phyloP scores from a whole-genome alignment of 1,140 invertebrate genomes.

The Trichonephila inaurata region DNA sequence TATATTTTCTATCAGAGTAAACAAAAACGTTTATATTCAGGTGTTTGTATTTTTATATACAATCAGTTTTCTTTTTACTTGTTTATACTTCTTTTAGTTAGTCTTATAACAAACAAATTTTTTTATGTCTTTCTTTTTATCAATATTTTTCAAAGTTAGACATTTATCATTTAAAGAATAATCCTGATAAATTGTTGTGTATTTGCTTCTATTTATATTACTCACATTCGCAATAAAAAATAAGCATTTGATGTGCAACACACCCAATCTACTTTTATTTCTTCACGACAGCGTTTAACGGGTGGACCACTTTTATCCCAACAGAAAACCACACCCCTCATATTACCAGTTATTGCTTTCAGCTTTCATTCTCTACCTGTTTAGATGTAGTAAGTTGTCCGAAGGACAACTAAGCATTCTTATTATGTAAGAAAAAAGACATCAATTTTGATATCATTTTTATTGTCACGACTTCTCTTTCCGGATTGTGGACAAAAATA shows the following conservation, averaged over 20 bases:
- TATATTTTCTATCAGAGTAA: no score
- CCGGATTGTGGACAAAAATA: no score
- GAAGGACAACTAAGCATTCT: background rate
- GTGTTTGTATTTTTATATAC: no score
- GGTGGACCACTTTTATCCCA: conserved; percentile 2
- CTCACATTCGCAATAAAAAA: background rate
- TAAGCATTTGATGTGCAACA: conserved; percentile 5
- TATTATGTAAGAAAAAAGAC: background rate
- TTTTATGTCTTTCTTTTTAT: no score
- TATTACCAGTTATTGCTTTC: conserved; percentile 25
- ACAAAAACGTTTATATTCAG: no score
- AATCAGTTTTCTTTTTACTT: no score
- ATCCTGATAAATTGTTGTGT: background rate
- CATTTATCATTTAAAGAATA: background rate
- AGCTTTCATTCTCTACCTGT: background rate
- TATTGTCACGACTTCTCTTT: background rate
- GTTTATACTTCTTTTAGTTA: no score
- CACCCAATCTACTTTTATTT: conserved; percentile 12
- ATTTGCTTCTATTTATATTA: background rate
- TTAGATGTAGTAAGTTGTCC: background rate
- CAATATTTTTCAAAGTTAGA: no score
- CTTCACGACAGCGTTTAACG: background rate
- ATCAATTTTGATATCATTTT: background rate
- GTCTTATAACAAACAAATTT: no score
- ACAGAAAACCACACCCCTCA: conserved; percentile 29